Evolutionary conservation across 2,797 vertebrate species (phyloP), one percentile per base, ranked within the genome.

Genomic region (Melopsittacus undulatus): DNA sequence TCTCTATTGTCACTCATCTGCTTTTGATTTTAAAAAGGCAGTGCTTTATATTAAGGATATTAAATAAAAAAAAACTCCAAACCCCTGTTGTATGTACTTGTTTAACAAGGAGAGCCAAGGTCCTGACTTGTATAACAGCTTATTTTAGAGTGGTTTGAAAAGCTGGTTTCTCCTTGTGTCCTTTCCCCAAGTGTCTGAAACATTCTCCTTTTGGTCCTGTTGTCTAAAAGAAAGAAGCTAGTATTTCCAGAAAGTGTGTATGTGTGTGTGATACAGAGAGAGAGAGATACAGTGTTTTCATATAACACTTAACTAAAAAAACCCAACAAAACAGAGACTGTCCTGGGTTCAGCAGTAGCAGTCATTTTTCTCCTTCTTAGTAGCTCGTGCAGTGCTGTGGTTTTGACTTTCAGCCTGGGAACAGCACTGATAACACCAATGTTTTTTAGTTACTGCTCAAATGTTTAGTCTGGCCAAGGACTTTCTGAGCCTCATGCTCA

Each of bases 181-280:
- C n/a, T 84, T 77, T 76, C 15, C 8, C 2, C 32, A 10, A 30
- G 0, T 59, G 27, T 45, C 68, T 46, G 27, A 59, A 82, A 64
- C 61, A 12, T 46, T 80, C 34, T 62, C 61, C 42, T 91, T 77
- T 38, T 69, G 34, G 34, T 73, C 17, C 36, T 61, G 0, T 64
- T 81, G 45, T 72, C 27, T 81, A 51, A 83, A 90, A 92, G 36
- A n/a, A 85, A 77, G 46, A 74, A 63, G 29, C 9, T 34, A 21
- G 0, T 78, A 32, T 72, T 88, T 74, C 26, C 21, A 75, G 66
- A 40, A 81, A 45, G 14, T 8, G 3, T 46, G 0, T 64, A 3
- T 48, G 9, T n/a, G 3, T 42, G 3, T 42, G 11, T 38, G 42
- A 27, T 6, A 45, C 18, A 62, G 9, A 75, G 36, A 62, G 54